Evolutionary conservation across 2,888 invertebrate genomes (phyloP).

Genomic region (Venusia cambrica): DNA sequence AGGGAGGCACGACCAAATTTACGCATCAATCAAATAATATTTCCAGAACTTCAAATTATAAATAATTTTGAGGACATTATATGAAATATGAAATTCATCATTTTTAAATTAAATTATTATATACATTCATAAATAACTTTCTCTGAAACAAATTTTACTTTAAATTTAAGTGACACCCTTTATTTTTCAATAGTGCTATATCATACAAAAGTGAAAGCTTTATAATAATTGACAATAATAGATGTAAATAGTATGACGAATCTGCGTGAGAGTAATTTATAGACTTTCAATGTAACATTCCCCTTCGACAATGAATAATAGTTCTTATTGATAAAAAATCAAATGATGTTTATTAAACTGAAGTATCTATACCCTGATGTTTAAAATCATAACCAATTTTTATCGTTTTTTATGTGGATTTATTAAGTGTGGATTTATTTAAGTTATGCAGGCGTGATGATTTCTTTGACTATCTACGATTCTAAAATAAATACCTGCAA

Average conservation of each 20-base stretch:
- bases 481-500: too few species aligned
- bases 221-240: conserved; percentile 56
- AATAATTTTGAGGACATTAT: too few species aligned
- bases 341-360: conserved; percentile 50
- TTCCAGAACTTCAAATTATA: too few species aligned
- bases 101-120: too few species aligned
- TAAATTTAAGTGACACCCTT: conserved; percentile 13
- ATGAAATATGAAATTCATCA: too few species aligned
- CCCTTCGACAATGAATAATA: conserved; percentile 22
- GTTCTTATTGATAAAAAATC: conserved; percentile 69
- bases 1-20: too few species aligned
- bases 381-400: conserved; percentile 38
- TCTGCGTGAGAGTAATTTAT: conserved; percentile 58
- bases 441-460: too few species aligned
- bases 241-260: conserved; percentile 68
- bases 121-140: too few species aligned
- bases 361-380: conserved; percentile 70
- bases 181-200: conserved; percentile 21
- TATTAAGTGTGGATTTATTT: too few species aligned
- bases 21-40: too few species aligned
- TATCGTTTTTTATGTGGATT: conserved; percentile 25
- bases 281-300: conserved; percentile 33
- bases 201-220: conserved; percentile 35
- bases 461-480: too few species aligned
- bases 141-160: neutral